Evolutionary conservation across 2,113 vertebrate genomes (phyloP).

Genomic region (Hippocampus zosterae): DNA sequence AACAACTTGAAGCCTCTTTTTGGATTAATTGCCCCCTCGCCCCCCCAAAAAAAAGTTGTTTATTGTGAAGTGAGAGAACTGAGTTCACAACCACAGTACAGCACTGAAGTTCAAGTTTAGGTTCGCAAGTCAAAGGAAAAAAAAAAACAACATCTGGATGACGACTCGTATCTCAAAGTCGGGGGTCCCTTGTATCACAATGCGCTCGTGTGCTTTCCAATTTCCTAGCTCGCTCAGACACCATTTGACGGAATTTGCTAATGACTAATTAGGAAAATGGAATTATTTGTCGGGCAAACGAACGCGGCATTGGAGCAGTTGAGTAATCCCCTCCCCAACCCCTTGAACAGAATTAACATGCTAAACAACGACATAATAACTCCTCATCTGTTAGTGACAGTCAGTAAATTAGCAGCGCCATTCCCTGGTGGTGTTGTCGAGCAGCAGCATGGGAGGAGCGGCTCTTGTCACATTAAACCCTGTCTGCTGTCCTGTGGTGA

Average conservation of each 20-base stretch:
- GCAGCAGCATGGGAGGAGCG: constrained; percentile 38
- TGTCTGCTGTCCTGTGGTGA: constrained; percentile 42
- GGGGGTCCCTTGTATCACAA: no score
- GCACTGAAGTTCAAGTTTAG: no score
- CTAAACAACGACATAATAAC: constrained; percentile 41
- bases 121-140: no score
- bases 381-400: constrained; percentile 40
- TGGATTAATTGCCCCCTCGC: no score
- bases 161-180: neutral
- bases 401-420: constrained; percentile 51
- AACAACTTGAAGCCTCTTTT: no score
- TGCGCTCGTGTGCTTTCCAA: neutral
- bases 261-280: constrained; percentile 39
- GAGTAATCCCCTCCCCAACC: constrained; percentile 27
- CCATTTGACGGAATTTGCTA: constrained; percentile 16
- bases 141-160: no score
- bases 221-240: neutral
- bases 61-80: neutral
- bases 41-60: neutral
- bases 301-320: constrained; percentile 38
- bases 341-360: constrained; percentile 23
- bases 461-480: constrained; percentile 56
- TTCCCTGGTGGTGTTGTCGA: constrained; percentile 47
- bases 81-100: no score
- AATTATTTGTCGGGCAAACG: constrained; percentile 21